These are phyloP conservation scores for Oncorhynchus clarkii DNA, from an alignment of 2,113 vertebrate genomes.

Conservation along the genomic window DNA sequence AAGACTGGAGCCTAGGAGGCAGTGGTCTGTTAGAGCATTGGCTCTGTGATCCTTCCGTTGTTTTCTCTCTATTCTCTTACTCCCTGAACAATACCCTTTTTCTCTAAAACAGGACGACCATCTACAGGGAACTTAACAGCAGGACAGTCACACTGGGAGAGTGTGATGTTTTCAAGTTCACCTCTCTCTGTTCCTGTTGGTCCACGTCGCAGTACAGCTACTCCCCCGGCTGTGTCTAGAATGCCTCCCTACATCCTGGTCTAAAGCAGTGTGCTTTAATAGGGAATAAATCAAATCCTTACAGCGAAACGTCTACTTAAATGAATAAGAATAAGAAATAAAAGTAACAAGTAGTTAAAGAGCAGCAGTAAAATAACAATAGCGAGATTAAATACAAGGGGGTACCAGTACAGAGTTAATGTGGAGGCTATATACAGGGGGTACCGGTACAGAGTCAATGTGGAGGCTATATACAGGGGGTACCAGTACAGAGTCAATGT, in stretches of 20 bases:
- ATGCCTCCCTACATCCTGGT: no score
- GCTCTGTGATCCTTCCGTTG: conserved; percentile 64
- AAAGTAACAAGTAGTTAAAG: no score
- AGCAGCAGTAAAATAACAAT: no score
- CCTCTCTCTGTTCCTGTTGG: conserved; percentile 15
- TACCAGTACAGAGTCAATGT: no score
- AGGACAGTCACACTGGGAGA: conserved; percentile 23
- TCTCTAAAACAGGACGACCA: conserved; percentile 41
- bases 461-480: no score
- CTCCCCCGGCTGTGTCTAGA: conserved; percentile 26
- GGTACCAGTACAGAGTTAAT: no score
- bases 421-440: no score
- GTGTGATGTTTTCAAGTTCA: conserved; percentile 42
- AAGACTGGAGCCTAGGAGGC: conserved; percentile 51
- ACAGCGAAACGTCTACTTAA: no score
- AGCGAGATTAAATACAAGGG: no score
- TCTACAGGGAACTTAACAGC: conserved; percentile 31
- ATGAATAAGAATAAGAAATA: no score
- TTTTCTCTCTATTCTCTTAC: conserved; percentile 44
- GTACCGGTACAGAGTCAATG: no score
- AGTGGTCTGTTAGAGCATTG: conserved; percentile 53
- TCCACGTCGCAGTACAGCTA: conserved; percentile 7
- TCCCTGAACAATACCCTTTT: conserved; percentile 18
- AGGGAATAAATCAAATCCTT: background rate
- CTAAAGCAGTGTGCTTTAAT: no score